Percentiles rank a stretch among this genome's conserved stretches.
phyloP scores from a whole-genome alignment of 2,888 invertebrate genomes.

The Drosophila maculinotata region DNA sequence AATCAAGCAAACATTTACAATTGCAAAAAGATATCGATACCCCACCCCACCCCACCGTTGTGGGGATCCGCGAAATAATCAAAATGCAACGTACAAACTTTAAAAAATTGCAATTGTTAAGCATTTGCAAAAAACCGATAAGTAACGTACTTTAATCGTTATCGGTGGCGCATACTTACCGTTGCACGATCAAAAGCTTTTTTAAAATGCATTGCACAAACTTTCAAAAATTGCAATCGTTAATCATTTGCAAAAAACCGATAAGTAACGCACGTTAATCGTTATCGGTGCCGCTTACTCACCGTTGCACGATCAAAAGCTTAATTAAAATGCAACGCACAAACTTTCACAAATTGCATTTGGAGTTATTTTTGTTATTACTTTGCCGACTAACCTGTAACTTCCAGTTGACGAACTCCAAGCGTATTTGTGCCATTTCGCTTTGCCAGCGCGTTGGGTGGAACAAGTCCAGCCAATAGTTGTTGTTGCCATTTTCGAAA shows the following conservation, averaged over 20 bases:
- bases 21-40: background rate
- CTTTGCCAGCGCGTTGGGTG: constrained; percentile 75
- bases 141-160: constrained; percentile 1
- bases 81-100: background rate
- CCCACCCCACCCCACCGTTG: too few species aligned
- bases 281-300: constrained; percentile 1
- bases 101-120: background rate
- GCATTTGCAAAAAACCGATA: background rate
- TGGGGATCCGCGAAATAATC: too few species aligned
- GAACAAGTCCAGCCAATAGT: constrained; percentile 80
- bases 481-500: constrained; percentile 79
- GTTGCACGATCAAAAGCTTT: constrained; percentile 28
- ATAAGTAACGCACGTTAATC: background rate
- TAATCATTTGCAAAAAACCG: background rate
- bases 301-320: constrained; percentile 46
- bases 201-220: too few species aligned
- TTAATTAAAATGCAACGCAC: constrained; percentile 32
- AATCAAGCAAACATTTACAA: too few species aligned
- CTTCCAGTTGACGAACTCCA: constrained; percentile 79
- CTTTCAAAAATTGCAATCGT: constrained; percentile 4
- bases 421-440: constrained; percentile 78
- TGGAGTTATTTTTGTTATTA: background rate
- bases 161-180: constrained; percentile 1
- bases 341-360: constrained; percentile 29
- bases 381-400: constrained; percentile 67